These are phyloP conservation scores for Podilymbus podiceps DNA, from an alignment of 2,113 vertebrate genomes.

Conservation along the genomic window DNA sequence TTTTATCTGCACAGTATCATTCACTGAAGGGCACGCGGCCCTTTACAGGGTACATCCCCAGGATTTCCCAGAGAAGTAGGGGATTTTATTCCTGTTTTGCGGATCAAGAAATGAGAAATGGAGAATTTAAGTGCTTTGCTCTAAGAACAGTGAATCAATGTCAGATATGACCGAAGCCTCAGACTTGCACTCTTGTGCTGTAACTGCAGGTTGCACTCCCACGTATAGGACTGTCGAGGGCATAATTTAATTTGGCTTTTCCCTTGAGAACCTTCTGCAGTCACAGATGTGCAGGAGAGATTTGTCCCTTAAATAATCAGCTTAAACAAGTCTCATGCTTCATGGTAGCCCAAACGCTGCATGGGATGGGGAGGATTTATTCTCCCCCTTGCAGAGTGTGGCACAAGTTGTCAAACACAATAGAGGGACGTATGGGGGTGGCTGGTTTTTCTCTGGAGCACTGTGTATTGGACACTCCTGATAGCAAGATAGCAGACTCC, in stretches of 20 bases:
- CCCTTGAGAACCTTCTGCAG: not conserved
- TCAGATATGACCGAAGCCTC: not conserved
- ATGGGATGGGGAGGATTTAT: not conserved
- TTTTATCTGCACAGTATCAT: not conserved
- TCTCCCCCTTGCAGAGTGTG: not conserved
- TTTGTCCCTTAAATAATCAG: not conserved
- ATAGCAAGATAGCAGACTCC: not conserved
- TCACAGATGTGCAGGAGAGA: not conserved
- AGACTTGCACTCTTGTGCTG: not conserved
- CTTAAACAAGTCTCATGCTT: not conserved
- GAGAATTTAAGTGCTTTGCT: not conserved
- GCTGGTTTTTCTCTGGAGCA: not conserved
- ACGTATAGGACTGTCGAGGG: accelerated
- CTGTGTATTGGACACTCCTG: not conserved
- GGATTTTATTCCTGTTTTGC: not conserved
- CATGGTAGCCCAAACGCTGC: not conserved
- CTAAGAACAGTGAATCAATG: not conserved
- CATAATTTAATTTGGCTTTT: not conserved
- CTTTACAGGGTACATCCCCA: not conserved
- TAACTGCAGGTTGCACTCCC: not conserved
- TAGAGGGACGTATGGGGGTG: accelerated
- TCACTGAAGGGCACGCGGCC: not conserved
- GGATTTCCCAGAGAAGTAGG: not conserved
- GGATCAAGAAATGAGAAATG: not conserved
- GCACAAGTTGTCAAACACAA: not conserved